These are phyloP conservation scores for Semaprochilodus insignis DNA, from an alignment of 2,797 vertebrate genomes.

Conservation along the genomic window DNA sequence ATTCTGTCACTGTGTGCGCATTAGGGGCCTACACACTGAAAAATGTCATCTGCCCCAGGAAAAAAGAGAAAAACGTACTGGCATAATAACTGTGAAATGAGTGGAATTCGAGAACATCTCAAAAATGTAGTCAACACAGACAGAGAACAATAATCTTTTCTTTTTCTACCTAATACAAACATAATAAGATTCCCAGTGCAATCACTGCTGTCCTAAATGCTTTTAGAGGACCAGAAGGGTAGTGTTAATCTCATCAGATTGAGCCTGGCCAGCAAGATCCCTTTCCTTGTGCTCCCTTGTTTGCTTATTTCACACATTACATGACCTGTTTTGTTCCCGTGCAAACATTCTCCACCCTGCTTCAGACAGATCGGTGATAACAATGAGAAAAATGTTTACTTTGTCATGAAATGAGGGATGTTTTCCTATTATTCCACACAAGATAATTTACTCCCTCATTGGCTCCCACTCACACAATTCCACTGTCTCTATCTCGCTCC, in stretches of 20 bases:
- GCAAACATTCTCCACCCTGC: not conserved
- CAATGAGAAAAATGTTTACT: slow-evolving; percentile 66
- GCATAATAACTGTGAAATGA: slow-evolving; percentile 5
- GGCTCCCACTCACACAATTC: slow-evolving; percentile 66
- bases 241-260: slow-evolving; percentile 49
- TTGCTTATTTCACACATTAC: slow-evolving; percentile 42
- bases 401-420: slow-evolving; percentile 72
- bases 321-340: slow-evolving; percentile 28
- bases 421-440: slow-evolving; percentile 63
- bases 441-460: slow-evolving; percentile 73
- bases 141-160: slow-evolving; percentile 50
- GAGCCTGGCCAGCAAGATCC: slow-evolving; percentile 34
- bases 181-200: slow-evolving; percentile 41
- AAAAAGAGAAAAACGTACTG: not conserved
- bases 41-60: not conserved
- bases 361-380: slow-evolving; percentile 39
- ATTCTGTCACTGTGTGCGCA: not conserved
- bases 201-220: slow-evolving; percentile 41
- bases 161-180: slow-evolving; percentile 41
- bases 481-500: slow-evolving; percentile 55
- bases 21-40: not conserved
- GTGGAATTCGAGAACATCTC: slow-evolving; percentile 5
- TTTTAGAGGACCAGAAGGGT: slow-evolving; percentile 37
- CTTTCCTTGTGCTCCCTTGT: slow-evolving; percentile 14
- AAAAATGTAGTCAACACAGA: slow-evolving; percentile 9